Base-by-base conservation (phyloP, 2,113 vertebrate species). In the Amphilophus citrinellus region DNA sequence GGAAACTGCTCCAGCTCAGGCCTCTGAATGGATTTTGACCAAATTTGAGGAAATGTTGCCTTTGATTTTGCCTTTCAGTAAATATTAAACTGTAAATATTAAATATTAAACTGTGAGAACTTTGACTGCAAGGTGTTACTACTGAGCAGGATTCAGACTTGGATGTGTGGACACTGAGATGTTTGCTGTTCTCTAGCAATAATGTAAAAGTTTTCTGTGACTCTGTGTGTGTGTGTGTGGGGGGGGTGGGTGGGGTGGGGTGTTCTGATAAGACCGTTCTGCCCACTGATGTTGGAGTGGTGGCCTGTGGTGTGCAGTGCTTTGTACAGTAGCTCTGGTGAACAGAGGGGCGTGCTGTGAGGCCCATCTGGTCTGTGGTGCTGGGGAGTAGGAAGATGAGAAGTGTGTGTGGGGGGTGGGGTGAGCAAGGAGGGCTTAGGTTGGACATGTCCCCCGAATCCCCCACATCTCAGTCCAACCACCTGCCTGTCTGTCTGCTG, bases 311-410 rank as follows among this genome's bases (percentile, higher is more conserved):
- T 60, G 63, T 82, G 63, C 68, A 89, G 17, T n/a, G 82, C 79
- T 89, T 82, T 86, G 85, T 84, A 80, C 78, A 62, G 89, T 73
- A 7, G 80, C 86, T 75, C 63, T 80, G 83, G 58, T 84, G 89
- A 91, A 93, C 79, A 91, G 87, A 91, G 89, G 47, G 77, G 3
- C 89, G 14, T 83, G 90, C 92, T 92, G 95, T 58, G 93, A 92
- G 58, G 90, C 87, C 95, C 95, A 94, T 96, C 93, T 96, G 95
- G 90, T 92, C 88, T 57, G 50, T 88, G 83, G 80, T 83, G 68
- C 79, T 30, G 81, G 60, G 71, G 73, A 86, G 53, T 24, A 78
- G 44, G 80, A 82, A 37, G 75, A 77, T 4, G 5, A 73, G 47
- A 60, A 42, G 75, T 20, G 24, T 24, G 24, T 24, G 24, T 24